phyloP scores from a whole-genome alignment of 2,113 vertebrate genomes.

The Phrynosoma blainvillii region DNA sequence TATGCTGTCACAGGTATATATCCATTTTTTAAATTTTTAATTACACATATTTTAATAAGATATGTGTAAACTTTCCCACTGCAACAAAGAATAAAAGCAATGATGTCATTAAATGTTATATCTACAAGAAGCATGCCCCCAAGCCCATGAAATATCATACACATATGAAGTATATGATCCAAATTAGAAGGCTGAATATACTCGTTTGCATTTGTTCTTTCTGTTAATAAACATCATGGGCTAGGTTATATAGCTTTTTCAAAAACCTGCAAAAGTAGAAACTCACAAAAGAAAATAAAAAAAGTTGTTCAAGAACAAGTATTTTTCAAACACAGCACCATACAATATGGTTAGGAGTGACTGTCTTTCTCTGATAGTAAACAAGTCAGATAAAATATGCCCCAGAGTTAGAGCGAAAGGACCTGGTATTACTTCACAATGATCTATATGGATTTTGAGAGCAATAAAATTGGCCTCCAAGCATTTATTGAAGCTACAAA shows the following conservation, averaged over 20 bases:
- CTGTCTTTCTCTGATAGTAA: background rate
- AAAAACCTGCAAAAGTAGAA: background rate
- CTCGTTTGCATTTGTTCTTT: background rate
- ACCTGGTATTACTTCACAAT: background rate
- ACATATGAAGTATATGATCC: background rate
- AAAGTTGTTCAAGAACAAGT: background rate
- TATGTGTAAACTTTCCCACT: too few relatives aligned
- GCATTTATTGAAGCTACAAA: constrained; percentile 8
- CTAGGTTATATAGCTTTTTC: background rate
- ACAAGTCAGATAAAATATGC: background rate
- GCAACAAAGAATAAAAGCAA: too few relatives aligned
- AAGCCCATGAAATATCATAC: background rate
- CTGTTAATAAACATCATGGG: background rate
- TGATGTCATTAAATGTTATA: background rate
- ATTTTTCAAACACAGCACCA: background rate
- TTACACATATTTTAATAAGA: too few relatives aligned
- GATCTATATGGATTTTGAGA: background rate
- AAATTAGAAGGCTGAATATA: background rate
- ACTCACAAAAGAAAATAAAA: background rate
- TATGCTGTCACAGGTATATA: too few relatives aligned
- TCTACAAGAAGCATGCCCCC: background rate
- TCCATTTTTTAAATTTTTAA: too few relatives aligned
- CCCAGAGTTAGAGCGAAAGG: background rate
- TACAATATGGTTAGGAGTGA: background rate
- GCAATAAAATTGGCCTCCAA: constrained; percentile 22